A percentile compares a stretch with the other conserved stretches of the same genome.
Evolutionary conservation across 2,888 invertebrate genomes (phyloP).

Genomic region (Platypus cylindrus): DNA sequence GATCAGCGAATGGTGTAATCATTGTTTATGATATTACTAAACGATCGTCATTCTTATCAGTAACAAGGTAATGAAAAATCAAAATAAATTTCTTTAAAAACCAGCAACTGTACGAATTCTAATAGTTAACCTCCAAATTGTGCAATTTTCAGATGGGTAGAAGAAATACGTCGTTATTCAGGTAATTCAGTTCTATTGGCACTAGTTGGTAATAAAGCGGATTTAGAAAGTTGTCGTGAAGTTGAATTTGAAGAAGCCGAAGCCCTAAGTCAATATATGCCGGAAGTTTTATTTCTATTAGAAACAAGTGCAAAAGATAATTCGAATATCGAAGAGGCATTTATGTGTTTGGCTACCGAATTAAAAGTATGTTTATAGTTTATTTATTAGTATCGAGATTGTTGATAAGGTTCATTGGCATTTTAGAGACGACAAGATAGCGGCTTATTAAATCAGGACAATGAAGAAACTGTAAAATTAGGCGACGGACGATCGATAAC

Average conservation of each 20-base stretch:
- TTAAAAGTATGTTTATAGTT: constrained; percentile 52
- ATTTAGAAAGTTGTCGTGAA: constrained; percentile 66
- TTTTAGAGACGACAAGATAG: constrained; percentile 64
- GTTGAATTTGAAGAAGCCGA: constrained; percentile 80
- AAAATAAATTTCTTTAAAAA: not conserved
- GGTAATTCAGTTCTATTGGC: constrained; percentile 84
- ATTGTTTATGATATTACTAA: constrained; percentile 96
- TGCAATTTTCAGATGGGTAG: constrained; percentile 81
- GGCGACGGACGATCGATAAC: constrained; percentile 57
- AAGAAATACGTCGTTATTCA: constrained; percentile 88
- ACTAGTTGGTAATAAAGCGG: constrained; percentile 87
- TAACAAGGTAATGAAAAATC: constrained; percentile 40
- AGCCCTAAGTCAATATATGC: constrained; percentile 72
- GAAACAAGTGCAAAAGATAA: constrained; percentile 88
- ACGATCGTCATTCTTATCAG: constrained; percentile 76
- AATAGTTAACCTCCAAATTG: too few species aligned
- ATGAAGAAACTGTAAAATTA: constrained; percentile 51
- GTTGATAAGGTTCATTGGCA: constrained; percentile 2
- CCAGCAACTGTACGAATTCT: too few species aligned
- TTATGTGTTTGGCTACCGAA: constrained; percentile 74
- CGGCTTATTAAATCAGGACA: constrained; percentile 46
- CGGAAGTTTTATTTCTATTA: constrained; percentile 74
- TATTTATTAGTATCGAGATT: not conserved
- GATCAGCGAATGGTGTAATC: constrained; percentile 93
- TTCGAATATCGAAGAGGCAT: constrained; percentile 80